Conservation (phyloP, 2,113 vertebrate genomes). For the Hippocampus barbouri region DNA sequence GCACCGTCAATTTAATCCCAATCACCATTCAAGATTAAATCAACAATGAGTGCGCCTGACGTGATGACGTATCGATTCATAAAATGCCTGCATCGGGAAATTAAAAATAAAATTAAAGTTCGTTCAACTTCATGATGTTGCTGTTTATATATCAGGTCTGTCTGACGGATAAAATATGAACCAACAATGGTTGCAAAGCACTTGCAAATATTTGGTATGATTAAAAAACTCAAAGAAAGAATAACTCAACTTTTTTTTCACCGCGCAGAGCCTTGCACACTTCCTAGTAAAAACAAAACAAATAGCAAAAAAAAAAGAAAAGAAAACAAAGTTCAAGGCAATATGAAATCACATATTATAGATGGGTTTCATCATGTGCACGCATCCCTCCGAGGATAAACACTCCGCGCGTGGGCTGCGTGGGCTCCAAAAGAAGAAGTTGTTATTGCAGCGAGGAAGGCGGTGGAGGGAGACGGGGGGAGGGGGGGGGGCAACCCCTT, state of each 20-base stretch:
- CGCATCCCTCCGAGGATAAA: slow-evolving; percentile 70
- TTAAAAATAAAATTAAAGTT: background rate
- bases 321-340: slow-evolving; percentile 36
- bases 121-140: background rate
- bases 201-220: background rate
- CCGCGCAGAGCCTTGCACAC: slow-evolving; percentile 2
- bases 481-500: slow-evolving; percentile 40
- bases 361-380: slow-evolving; percentile 73
- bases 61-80: slow-evolving; percentile 40
- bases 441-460: slow-evolving; percentile 54
- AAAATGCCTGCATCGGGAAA: background rate
- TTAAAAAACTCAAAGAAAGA: slow-evolving; percentile 21
- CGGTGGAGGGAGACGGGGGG: slow-evolving; percentile 34
- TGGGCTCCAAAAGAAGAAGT: slow-evolving; percentile 57
- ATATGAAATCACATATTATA: slow-evolving; percentile 77
- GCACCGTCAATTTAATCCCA: slow-evolving; percentile 29
- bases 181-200: background rate
- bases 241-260: too few relatives aligned
- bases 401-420: slow-evolving; percentile 48
- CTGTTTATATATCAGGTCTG: background rate
- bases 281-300: slow-evolving; percentile 37
- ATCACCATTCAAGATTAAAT: slow-evolving; percentile 21
- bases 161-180: background rate
- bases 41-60: slow-evolving; percentile 13
- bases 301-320: slow-evolving; percentile 4